Percentiles rank a stretch among this genome's conserved stretches.
These are phyloP conservation scores for Eupleurogrammus muticus DNA, from an alignment of 2,797 vertebrate species.

Conservation along the genomic window DNA sequence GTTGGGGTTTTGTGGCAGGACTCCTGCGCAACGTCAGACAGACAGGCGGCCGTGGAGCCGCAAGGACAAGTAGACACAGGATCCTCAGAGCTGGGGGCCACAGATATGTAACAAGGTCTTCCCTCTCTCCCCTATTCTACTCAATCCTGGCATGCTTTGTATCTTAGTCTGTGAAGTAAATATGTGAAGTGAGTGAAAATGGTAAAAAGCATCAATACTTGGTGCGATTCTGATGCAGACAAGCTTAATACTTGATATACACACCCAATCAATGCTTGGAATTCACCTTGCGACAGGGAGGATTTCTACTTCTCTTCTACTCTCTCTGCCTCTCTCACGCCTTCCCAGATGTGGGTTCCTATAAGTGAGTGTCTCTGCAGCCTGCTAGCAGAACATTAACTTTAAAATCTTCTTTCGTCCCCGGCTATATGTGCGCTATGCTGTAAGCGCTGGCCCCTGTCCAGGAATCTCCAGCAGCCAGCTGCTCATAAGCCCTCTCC, in stretches of 20 bases:
- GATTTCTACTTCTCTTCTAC: conserved; percentile 10
- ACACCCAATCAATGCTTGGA: conserved; percentile 36
- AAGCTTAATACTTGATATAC: conserved; percentile 5
- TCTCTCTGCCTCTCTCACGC: conserved; percentile 36
- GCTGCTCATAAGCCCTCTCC: conserved; percentile 71
- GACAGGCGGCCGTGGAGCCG: conserved; percentile 52
- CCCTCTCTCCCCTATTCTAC: conserved; percentile 9
- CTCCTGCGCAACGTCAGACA: conserved; percentile 67
- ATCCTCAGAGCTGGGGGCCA: conserved; percentile 52
- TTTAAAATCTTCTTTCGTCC: conserved; percentile 75
- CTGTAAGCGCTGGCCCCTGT: conserved; percentile 74
- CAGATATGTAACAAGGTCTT: conserved; percentile 40
- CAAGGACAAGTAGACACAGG: conserved; percentile 69
- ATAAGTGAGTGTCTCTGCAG: conserved; percentile 66
- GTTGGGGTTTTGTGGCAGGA: conserved; percentile 51
- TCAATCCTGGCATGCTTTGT: conserved; percentile 2
- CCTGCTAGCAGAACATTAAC: conserved; percentile 78
- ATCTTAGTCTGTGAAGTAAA: conserved; percentile 13
- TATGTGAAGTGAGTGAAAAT: conserved; percentile 32
- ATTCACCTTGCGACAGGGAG: conserved; percentile 41
- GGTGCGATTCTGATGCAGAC: conserved; percentile 28
- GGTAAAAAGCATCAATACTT: conserved; percentile 22
- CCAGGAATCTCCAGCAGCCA: conserved; percentile 79
- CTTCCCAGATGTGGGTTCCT: conserved; percentile 70
- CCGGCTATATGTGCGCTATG: conserved; percentile 56